A percentile compares a stretch with the other conserved stretches of the same genome.
These are phyloP conservation scores for Drepana falcataria DNA, from an alignment of 2,888 invertebrate species.

Conservation along the genomic window DNA sequence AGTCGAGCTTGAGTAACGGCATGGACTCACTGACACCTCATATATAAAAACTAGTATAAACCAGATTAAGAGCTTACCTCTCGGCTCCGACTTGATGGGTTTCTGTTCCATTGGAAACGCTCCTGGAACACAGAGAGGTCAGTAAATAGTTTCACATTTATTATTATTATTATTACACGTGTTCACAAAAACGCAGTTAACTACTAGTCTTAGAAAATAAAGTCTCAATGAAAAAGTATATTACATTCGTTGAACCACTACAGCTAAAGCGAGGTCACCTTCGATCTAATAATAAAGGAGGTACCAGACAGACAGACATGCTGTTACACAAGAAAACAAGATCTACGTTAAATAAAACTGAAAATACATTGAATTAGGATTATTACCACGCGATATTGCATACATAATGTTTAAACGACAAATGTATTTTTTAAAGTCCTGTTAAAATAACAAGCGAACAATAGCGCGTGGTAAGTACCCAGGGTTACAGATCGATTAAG, in stretches of 20 bases:
- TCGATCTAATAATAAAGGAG: too few species aligned
- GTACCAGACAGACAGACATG: neutral
- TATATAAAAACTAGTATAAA: too few species aligned
- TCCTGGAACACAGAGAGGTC: conserved; percentile 22
- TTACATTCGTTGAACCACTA: neutral
- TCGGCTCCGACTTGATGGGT: conserved; percentile 57
- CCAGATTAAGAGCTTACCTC: conserved; percentile 32
- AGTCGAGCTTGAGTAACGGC: too few species aligned
- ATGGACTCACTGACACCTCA: too few species aligned
- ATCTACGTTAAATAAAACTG: too few species aligned
- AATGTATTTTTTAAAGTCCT: neutral
- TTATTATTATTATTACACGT: conserved; percentile 4
- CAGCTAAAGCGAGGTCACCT: neutral
- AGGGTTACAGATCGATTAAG: too few species aligned
- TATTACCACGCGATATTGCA: neutral
- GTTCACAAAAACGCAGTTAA: neutral
- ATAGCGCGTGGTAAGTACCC: too few species aligned
- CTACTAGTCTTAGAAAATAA: neutral
- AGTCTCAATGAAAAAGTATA: neutral
- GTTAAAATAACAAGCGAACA: too few species aligned
- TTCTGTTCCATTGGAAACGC: conserved; percentile 29
- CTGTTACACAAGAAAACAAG: neutral
- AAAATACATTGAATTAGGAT: neutral
- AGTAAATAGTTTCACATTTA: conserved; percentile 2
- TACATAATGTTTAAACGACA: neutral